Evolutionary conservation across 2,797 vertebrate genomes (phyloP).

Genomic region (Oreochromis grahami): DNA sequence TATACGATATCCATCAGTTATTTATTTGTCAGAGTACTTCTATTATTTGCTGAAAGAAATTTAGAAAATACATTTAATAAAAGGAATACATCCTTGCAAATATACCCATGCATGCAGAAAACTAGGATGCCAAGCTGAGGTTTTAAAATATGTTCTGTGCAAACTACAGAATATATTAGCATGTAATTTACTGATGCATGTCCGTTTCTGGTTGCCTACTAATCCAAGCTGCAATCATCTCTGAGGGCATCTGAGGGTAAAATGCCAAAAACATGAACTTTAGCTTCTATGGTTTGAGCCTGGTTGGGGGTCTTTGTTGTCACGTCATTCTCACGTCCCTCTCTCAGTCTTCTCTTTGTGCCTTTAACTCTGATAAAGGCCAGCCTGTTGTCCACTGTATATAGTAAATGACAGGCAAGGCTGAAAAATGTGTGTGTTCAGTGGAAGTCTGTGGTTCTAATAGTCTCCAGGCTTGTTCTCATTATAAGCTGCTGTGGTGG

Average conservation of each 20-base stretch:
- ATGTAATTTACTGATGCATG: not conserved
- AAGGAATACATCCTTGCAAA: not conserved
- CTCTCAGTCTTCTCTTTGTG: not conserved
- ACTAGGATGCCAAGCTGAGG: not conserved
- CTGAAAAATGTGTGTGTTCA: not conserved
- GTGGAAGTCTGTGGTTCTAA: conserved; percentile 10
- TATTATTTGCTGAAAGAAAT: not conserved
- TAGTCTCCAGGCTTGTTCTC: conserved; percentile 5
- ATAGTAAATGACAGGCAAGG: conserved; percentile 1
- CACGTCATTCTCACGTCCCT: not conserved
- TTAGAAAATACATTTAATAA: not conserved
- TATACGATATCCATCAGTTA: not conserved
- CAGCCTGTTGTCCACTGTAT: not conserved
- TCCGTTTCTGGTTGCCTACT: not conserved
- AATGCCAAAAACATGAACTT: not conserved
- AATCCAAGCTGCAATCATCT: not conserved
- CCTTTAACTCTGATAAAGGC: not conserved
- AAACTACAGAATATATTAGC: not conserved
- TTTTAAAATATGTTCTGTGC: not conserved
- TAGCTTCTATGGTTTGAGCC: not conserved
- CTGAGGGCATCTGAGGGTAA: not conserved
- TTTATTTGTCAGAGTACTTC: not conserved
- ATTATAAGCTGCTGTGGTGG: conserved; percentile 30
- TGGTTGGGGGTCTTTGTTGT: not conserved
- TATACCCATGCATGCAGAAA: not conserved